Base-by-base conservation (phyloP, 2,888 invertebrate genomes). In the Andrena bucephala region DNA sequence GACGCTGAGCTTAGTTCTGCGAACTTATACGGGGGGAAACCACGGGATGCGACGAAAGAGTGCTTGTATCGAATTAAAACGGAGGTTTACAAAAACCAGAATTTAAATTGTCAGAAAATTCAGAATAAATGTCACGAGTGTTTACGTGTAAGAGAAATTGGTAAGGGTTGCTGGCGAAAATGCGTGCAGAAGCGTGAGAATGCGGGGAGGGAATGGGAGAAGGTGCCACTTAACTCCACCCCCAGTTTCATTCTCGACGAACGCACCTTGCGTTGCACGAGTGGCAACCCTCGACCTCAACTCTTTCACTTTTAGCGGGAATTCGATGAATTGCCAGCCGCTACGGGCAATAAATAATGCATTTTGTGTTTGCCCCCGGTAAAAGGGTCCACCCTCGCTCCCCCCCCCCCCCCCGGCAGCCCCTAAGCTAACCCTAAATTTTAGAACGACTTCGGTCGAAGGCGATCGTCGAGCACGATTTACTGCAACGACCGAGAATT, bases 341-440 rank as follows among this genome's bases (percentile, higher is more conserved):
- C 90, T 87, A 86, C 88, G 87, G 85, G 79, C 89, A 86, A 93
- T 93, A 93, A 93, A 93, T 93, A 92, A 92, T 92, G 92, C 91
- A 93, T 92, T 91, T 90, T 86, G 86, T 92, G 91, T 92, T 92
- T 91, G 91, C 89, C 87, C 87, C 87, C 91, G 90, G 90, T 92
- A 91, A 92, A 92, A 92, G 92, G 92, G 92, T 92, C 90, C 88
- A 87, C 87, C 89, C 89, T 90, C 87, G 84, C 89, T n/a, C 20
- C 20, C 20, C 20, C 85, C 85, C 85, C 84, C 84, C 81, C 81
- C 85, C 59, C 48, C 60, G 13, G n/a, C 73, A 29, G 54, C 68
- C 75, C 68, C 59, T 52, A 54, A 66, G 42, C 36, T 83, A 86
- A 87, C 86, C 90, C 85, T 90, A 89, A 89, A 90, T 91, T 90